A percentile compares a stretch with the other conserved stretches of the same genome.
phyloP scores from a whole-genome alignment of 2,113 vertebrate species.

The Tragelaphus scriptus region DNA sequence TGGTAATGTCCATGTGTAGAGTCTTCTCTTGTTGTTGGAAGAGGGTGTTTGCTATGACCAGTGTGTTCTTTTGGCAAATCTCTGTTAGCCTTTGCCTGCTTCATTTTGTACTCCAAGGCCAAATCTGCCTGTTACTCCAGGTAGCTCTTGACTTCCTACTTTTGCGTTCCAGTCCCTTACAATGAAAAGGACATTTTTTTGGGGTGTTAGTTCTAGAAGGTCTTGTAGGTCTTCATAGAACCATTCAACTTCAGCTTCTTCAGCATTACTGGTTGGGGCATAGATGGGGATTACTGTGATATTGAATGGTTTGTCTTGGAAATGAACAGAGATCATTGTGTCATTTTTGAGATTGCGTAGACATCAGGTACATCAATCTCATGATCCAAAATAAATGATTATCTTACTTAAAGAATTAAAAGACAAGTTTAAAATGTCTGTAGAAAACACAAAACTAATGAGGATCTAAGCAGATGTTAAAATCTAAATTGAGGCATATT shows the following conservation, averaged over 20 bases:
- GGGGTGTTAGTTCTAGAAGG: neutral
- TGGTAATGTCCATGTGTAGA: neutral
- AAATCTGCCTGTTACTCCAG: neutral
- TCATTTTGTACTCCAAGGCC: neutral
- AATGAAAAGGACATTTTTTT: neutral
- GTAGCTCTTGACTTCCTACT: neutral
- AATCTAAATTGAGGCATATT: neutral
- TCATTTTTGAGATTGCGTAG: neutral
- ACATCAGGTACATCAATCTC: neutral
- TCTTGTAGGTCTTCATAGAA: neutral
- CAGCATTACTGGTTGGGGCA: neutral
- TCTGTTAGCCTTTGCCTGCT: neutral
- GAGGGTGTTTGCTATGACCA: neutral
- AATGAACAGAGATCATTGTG: neutral
- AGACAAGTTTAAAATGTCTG: neutral
- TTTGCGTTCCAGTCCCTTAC: neutral
- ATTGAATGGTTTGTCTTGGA: neutral
- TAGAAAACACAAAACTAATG: neutral
- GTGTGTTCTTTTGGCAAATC: neutral
- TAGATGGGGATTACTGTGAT: neutral
- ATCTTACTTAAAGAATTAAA: neutral
- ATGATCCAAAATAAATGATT: slow-evolving; percentile 16
- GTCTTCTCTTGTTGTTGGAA: neutral
- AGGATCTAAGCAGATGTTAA: neutral
- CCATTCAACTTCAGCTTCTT: neutral